Percentiles rank a stretch among this genome's conserved stretches.
Evolutionary conservation across 1,140 invertebrate species (phyloP).

Genomic region (Conus ventricosus): DNA sequence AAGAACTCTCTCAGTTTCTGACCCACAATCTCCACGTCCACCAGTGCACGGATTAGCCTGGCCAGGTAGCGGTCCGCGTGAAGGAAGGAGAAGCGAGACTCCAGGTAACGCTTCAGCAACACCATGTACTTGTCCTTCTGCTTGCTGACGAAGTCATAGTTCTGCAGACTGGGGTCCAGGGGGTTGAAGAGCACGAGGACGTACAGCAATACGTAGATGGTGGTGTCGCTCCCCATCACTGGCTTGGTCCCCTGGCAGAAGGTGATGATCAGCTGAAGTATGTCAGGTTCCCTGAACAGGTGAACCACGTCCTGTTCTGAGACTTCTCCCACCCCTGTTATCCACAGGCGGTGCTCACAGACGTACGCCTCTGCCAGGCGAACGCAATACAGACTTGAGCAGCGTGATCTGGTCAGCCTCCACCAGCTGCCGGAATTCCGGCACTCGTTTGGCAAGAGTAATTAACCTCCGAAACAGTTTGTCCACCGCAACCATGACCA

Average conservation of each 20-base stretch:
- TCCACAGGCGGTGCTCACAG: not conserved
- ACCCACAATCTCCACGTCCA: not conserved
- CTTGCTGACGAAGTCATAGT: not conserved
- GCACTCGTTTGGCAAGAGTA: slow-evolving; percentile 7
- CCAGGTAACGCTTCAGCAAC: slow-evolving; percentile 32
- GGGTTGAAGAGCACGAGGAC: slow-evolving; percentile 16
- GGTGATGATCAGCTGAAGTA: slow-evolving; percentile 61
- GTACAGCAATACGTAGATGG: slow-evolving; percentile 7
- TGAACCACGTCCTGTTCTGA: not conserved
- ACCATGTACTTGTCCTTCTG: slow-evolving; percentile 12
- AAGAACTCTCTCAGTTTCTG: not conserved
- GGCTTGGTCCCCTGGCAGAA: slow-evolving; percentile 10
- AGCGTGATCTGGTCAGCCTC: slow-evolving; percentile 18
- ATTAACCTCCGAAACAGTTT: not conserved
- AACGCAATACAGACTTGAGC: slow-evolving; percentile 11
- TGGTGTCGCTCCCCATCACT: slow-evolving; percentile 2
- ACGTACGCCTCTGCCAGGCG: not conserved
- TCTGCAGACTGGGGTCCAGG: not conserved
- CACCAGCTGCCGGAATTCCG: slow-evolving; percentile 9
- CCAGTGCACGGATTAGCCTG: not conserved
- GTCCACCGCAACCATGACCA: not conserved
- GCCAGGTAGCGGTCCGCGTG: slow-evolving; percentile 29
- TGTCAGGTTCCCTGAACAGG: slow-evolving; percentile 45
- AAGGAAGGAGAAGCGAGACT: slow-evolving; percentile 26
- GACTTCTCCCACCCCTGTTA: not conserved